These are phyloP conservation scores for Zoroaster sp. DNA, from an alignment of 53 echinoderm and acorn worm species.

Conservation along the genomic window DNA sequence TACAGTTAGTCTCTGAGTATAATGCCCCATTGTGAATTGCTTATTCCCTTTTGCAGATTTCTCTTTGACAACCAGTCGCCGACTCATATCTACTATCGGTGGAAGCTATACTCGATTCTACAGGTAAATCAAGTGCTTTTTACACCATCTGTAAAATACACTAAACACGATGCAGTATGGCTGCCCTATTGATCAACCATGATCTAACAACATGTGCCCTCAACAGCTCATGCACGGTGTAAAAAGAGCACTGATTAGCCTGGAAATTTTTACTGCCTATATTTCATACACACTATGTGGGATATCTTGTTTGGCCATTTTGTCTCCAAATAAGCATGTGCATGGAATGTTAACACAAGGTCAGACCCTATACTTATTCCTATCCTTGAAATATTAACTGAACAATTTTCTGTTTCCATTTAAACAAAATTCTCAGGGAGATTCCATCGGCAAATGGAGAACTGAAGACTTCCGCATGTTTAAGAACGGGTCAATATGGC, in stretches of 20 bases:
- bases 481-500: conserved; percentile 84
- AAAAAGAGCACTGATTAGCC: no score
- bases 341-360: neutral
- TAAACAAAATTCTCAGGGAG: conserved; percentile 61
- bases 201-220: no score
- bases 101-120: conserved; percentile 94
- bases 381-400: no score
- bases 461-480: conserved; percentile 95
- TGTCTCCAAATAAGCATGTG: neutral
- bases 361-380: no score
- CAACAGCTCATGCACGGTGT: no score
- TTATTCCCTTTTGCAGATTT: conserved; percentile 61
- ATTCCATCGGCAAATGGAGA: conserved; percentile 84
- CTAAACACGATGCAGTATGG: no score
- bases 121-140: conserved; percentile 65
- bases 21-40: neutral
- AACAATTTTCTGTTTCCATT: neutral
- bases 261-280: no score
- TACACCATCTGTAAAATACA: no score
- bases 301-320: neutral
- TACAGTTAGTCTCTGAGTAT: no score
- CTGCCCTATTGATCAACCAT: no score
- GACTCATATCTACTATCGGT: conserved; percentile 94
- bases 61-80: conserved; percentile 96
- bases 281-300: no score